Evolutionary conservation across 2,113 vertebrate species (phyloP), one percentile per base, ranked within the genome.

Genomic region (Sebastes schlegelii): DNA sequence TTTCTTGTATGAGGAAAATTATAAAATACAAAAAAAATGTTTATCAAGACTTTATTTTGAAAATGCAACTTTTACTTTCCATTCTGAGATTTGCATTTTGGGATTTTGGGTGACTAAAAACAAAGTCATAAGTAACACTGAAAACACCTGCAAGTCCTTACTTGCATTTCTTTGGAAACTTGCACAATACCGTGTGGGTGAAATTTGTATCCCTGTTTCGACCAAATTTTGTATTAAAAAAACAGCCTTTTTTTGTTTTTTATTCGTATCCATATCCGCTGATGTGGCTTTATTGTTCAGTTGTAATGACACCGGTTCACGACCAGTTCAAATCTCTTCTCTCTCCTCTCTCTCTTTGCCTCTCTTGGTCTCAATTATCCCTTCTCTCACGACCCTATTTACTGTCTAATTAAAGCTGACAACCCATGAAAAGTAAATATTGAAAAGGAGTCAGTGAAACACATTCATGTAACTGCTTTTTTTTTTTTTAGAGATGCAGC

Each of bases 391-490:
- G 43, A 80, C 75, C 67, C 34, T 48, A n/a, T 86, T 85, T 74
- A 67, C 74, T 51, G 23, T 87, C 82, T 87, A 89, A 89, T 88
- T 90, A 82, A 85, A 88, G 82, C 66, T 45, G 70, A 70, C 67
- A 16, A 75, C 49, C 79, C 82, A 55, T 60, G 79, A 49, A 85
- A 74, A 23, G 82, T 90, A 91, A 91, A 93, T 85, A 90, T 90
- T 92, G 85, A 48, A 86, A 90, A 57, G 52, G 45, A 86, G 79
- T 65, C 67, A 72, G 60, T 82, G 54, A 81, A 87, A 88, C 80
- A 67, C 74, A 67, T 76, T 69, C 58, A 65, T 69, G 62, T 65
- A 70, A 60, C 51, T 77, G 40, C 26, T 70, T 54, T 58, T 80
- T 85, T 48, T 48, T 48, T 48, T 55, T 57, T 87, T 58, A 63